Percentiles rank a stretch among this genome's conserved stretches.
Conservation (phyloP, 2,797 vertebrate species). For the Lepidocolaptes lacrymiger region DNA sequence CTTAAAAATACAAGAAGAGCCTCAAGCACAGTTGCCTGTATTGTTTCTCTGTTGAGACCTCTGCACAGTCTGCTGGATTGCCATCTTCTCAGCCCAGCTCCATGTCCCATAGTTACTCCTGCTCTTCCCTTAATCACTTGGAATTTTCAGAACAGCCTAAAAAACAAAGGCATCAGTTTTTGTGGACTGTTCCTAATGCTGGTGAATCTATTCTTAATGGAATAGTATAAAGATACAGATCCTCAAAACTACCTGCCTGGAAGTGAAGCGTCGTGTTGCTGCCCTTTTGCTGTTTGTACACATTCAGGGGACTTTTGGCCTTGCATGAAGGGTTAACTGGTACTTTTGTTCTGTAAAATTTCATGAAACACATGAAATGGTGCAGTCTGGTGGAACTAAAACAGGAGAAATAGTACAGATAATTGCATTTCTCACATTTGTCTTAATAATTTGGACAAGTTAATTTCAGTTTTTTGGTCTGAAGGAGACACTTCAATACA, state of each 20-base stretch:
- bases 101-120: not conserved
- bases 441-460: not conserved
- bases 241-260: not conserved
- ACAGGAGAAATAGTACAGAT: not conserved
- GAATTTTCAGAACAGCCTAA: not conserved
- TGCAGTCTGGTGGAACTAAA: not conserved
- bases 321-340: not conserved
- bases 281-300: not conserved
- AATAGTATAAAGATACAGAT: not conserved
- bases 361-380: not conserved
- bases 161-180: not conserved
- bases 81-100: not conserved
- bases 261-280: not conserved
- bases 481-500: not conserved
- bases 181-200: not conserved
- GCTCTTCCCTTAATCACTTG: fast-evolving
- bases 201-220: not conserved
- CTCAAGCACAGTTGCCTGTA: not conserved
- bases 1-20: not conserved
- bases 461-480: not conserved
- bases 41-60: not conserved
- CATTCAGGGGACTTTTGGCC: not conserved
- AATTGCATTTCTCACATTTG: not conserved
- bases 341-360: not conserved
- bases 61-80: not conserved